Percentiles rank a stretch among this genome's conserved stretches.
phyloP scores from a whole-genome alignment of 2,888 invertebrate genomes.

The Drosophila kuntzei region DNA sequence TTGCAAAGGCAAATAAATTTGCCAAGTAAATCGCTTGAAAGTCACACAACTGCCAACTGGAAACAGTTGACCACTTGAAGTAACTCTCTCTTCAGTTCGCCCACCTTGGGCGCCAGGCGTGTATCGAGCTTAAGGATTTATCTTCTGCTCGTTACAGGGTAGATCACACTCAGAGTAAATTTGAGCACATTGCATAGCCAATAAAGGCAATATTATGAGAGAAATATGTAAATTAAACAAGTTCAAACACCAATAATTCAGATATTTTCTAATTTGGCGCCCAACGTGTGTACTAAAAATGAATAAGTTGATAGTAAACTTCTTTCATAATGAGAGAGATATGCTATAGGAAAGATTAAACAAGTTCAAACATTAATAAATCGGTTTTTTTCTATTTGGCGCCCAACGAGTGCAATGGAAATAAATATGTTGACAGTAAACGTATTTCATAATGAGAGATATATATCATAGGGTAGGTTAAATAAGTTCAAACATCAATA shows the following conservation, averaged over 20 bases:
- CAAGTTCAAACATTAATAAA: not conserved
- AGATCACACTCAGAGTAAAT: not conserved
- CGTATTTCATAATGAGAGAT: not conserved
- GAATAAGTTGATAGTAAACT: too few relatives aligned
- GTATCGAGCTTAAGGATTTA: slow-evolving; percentile 9
- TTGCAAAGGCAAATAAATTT: slow-evolving; percentile 70
- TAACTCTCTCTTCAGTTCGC: slow-evolving; percentile 1
- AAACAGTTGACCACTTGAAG: slow-evolving; percentile 31
- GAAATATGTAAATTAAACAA: not conserved
- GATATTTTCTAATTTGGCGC: not conserved
- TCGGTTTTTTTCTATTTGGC: not conserved
- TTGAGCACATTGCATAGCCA: not conserved
- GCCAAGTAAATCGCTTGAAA: slow-evolving; percentile 61
- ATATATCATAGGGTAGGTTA: not conserved
- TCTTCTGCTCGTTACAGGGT: slow-evolving; percentile 9
- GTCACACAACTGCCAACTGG: slow-evolving; percentile 45
- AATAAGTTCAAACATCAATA: not conserved
- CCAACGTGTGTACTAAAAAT: not conserved
- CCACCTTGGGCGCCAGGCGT: not conserved
- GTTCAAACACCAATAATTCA: not conserved
- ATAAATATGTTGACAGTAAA: too few relatives aligned
- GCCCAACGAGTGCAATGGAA: too few relatives aligned
- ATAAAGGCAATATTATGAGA: too few relatives aligned
- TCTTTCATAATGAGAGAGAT: too few relatives aligned
- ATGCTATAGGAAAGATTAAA: too few relatives aligned